Evolutionary conservation across 2,888 invertebrate genomes (phyloP).

Genomic region (Criorhina ranunculi): DNA sequence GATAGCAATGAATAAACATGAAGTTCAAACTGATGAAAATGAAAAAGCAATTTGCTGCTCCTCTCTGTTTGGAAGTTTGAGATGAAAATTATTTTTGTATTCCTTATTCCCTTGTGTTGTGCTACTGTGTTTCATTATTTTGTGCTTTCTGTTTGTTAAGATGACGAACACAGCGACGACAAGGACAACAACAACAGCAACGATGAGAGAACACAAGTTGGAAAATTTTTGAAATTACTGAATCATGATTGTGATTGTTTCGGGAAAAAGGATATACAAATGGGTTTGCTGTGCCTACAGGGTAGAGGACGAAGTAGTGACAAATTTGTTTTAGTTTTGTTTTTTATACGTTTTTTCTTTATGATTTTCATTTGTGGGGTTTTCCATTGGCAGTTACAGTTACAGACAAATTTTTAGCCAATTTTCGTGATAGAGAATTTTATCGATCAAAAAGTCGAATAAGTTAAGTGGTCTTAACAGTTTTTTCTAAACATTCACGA

Average conservation of each 20-base stretch:
- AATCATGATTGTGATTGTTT: conserved; percentile 64
- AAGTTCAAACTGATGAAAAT: conserved; percentile 74
- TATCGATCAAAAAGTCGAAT: background rate
- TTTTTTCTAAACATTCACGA: no score
- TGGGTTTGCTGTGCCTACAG: conserved; percentile 20
- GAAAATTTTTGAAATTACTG: conserved; percentile 62
- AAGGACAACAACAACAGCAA: conserved; percentile 8
- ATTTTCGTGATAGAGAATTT: conserved; percentile 12
- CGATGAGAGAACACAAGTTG: conserved; percentile 38
- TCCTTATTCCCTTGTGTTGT: conserved; percentile 20
- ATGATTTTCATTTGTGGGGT: conserved; percentile 17
- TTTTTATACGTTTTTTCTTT: conserved; percentile 8
- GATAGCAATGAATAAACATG: conserved; percentile 71
- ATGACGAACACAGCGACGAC: conserved; percentile 35
- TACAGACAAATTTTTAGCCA: conserved; percentile 30
- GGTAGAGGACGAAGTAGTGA: background rate
- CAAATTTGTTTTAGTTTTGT: conserved; percentile 7
- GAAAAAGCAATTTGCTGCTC: conserved; percentile 70
- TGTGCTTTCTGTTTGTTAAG: conserved; percentile 47
- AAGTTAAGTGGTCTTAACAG: background rate
- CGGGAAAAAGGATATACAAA: conserved; percentile 32
- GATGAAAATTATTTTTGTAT: conserved; percentile 33
- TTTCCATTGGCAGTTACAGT: conserved; percentile 53
- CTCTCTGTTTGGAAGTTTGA: conserved; percentile 41
- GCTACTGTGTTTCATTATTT: conserved; percentile 29